Evolutionary conservation across 2,888 invertebrate species (phyloP).

Genomic region (Mimachlamys varia): DNA sequence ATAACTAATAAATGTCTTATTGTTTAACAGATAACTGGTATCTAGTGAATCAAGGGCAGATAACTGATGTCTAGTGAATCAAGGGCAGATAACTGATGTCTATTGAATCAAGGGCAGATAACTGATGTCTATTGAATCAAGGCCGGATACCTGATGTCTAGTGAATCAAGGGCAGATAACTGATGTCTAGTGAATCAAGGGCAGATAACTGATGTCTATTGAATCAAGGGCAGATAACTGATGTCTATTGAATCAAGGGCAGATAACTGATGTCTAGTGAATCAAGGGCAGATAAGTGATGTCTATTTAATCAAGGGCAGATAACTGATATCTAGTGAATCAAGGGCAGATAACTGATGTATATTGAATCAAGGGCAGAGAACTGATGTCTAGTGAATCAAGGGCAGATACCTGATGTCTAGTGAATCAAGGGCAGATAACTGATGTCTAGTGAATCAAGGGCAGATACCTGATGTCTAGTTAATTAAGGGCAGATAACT

Average conservation of each 20-base stretch:
- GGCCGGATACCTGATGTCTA: slow-evolving; percentile 7
- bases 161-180: slow-evolving; percentile 4
- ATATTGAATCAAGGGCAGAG: background rate
- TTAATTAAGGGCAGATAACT: too few relatives aligned
- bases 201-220: slow-evolving; percentile 3
- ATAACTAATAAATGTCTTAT: too few relatives aligned
- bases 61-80: too few relatives aligned
- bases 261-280: too few relatives aligned
- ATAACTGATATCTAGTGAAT: background rate
- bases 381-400: too few relatives aligned
- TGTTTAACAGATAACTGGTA: too few relatives aligned
- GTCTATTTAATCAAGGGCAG: background rate
- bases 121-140: background rate
- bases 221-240: too few relatives aligned
- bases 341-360: background rate
- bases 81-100: background rate
- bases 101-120: background rate
- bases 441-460: too few relatives aligned
- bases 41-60: too few relatives aligned
- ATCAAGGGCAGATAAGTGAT: background rate
- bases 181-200: background rate
- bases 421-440: too few relatives aligned
- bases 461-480: too few relatives aligned
- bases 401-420: too few relatives aligned
- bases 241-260: background rate